Evolutionary conservation across 1,140 invertebrate species (phyloP).

Genomic region (Neodiprion lecontei): DNA sequence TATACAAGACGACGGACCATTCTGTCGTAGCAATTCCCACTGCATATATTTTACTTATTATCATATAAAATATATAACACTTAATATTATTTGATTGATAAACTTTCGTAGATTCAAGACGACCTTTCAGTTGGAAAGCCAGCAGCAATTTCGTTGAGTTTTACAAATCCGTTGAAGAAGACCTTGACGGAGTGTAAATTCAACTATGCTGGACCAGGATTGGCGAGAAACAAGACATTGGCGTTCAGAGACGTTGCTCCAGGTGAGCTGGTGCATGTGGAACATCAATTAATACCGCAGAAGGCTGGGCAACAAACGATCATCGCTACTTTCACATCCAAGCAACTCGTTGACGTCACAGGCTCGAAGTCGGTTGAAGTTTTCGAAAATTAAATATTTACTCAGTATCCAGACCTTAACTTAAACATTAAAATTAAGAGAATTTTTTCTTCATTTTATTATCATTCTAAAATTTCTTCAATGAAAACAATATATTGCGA

Average conservation of each 20-base stretch:
- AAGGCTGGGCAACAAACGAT: conserved; percentile 63
- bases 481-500: too few species aligned
- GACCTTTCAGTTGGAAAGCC: conserved; percentile 65
- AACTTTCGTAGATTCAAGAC: conserved; percentile 62
- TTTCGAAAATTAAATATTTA: conserved; percentile 26
- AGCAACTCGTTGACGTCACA: conserved; percentile 70
- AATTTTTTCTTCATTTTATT: too few species aligned
- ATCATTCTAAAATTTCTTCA: too few species aligned
- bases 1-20: too few species aligned
- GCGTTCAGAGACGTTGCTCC: conserved; percentile 63
- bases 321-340: conserved; percentile 72
- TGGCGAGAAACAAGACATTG: conserved; percentile 66
- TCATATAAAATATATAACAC: too few species aligned
- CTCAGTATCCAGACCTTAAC: too few species aligned
- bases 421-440: too few species aligned
- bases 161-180: conserved; percentile 73
- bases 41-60: too few species aligned
- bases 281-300: conserved; percentile 64
- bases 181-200: conserved; percentile 70
- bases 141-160: conserved; percentile 65
- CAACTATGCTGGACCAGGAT: conserved; percentile 72
- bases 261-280: conserved; percentile 59
- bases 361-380: conserved; percentile 66
- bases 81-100: not conserved
- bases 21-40: too few species aligned